These are phyloP conservation scores for Reticulitermes speratus DNA, from an alignment of 1,140 invertebrate genomes.

Conservation along the genomic window DNA sequence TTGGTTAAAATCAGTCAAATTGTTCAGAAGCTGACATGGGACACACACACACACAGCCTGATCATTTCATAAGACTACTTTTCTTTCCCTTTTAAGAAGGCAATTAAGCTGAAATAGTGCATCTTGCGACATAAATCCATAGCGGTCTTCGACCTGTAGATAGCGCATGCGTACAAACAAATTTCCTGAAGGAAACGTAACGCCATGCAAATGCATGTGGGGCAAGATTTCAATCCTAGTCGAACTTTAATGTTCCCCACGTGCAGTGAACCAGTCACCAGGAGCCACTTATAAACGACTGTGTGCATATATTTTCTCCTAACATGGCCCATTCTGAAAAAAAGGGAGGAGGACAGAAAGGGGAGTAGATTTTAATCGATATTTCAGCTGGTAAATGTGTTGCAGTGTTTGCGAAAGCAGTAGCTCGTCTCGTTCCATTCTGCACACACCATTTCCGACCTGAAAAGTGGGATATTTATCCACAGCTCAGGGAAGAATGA, in stretches of 20 bases:
- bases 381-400: conserved; percentile 7
- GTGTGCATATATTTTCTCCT: conserved; percentile 1
- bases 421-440: neutral
- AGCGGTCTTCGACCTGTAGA: neutral
- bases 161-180: neutral
- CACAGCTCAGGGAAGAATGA: neutral
- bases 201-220: neutral
- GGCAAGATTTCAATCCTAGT: neutral
- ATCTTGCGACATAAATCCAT: neutral
- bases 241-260: neutral
- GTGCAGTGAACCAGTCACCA: neutral
- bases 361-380: neutral
- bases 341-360: neutral
- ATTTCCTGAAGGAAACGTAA: neutral
- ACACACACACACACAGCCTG: too few species aligned
- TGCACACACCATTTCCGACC: conserved; percentile 3
- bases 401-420: neutral
- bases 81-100: too few species aligned
- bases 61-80: too few species aligned
- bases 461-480: neutral
- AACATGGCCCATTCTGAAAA: neutral
- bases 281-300: neutral
- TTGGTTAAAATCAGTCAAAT: too few species aligned
- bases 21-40: too few species aligned
- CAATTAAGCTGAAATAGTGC: neutral